Evolutionary conservation across 2,113 vertebrate species (phyloP).

Genomic region (Merops nubicus): DNA sequence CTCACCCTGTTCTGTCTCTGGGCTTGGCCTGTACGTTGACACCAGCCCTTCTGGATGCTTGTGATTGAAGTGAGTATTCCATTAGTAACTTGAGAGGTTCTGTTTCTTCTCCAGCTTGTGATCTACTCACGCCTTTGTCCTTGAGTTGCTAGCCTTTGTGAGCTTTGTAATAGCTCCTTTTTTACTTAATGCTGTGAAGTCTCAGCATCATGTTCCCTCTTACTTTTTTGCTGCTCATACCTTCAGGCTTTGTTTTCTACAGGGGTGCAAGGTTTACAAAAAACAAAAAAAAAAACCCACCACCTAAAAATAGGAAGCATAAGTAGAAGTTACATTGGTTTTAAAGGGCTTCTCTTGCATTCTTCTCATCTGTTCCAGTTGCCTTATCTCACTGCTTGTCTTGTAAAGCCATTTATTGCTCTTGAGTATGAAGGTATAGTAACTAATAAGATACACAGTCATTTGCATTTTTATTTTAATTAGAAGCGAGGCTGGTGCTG

Average conservation of each 20-base stretch:
- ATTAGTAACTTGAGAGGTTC: background rate
- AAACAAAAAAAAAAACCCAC: too few relatives aligned
- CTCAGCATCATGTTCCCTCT: background rate
- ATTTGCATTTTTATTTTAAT: conserved; percentile 52
- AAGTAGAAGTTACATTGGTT: background rate
- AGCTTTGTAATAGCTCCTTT: background rate
- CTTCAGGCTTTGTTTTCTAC: background rate
- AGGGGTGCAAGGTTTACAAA: background rate
- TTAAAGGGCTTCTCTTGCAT: background rate
- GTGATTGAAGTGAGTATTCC: background rate
- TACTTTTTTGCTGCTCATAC: background rate
- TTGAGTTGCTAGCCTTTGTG: background rate
- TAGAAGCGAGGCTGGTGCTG: background rate
- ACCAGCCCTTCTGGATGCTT: background rate
- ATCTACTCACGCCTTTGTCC: background rate
- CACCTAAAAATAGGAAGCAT: background rate
- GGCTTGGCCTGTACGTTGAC: accelerated
- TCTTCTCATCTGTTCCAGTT: conserved; percentile 6
- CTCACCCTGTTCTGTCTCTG: background rate
- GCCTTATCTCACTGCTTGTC: background rate
- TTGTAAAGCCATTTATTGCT: conserved; percentile 18
- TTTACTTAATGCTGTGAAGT: background rate
- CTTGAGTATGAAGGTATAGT: background rate
- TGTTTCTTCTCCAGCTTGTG: background rate
- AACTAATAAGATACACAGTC: background rate